Evolutionary conservation across 2,888 invertebrate genomes (phyloP).

Genomic region (Seira sanloemensis): DNA sequence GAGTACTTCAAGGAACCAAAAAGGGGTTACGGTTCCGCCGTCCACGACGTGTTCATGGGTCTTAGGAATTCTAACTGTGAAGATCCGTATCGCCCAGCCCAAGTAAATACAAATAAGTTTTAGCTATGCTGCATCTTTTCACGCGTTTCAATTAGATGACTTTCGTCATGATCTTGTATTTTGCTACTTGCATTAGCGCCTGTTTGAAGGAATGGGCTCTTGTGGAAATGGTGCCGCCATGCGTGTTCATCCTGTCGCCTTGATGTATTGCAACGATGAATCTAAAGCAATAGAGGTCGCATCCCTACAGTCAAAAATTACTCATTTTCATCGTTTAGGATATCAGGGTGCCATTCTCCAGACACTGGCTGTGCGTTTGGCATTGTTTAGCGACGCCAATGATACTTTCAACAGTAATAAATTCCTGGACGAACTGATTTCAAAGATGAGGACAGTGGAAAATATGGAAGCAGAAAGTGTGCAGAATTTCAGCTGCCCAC

Average conservation of each 20-base stretch:
- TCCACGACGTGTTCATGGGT: slow-evolving; percentile 79
- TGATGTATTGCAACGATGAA: slow-evolving; percentile 78
- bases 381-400: slow-evolving; percentile 68
- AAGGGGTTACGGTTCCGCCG: slow-evolving; percentile 82
- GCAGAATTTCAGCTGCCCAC: slow-evolving; percentile 76
- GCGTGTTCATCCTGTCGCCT: slow-evolving; percentile 82
- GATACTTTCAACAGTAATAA: slow-evolving; percentile 75
- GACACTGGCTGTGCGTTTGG: slow-evolving; percentile 75
- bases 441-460: slow-evolving; percentile 77
- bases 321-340: slow-evolving; percentile 79
- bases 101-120: slow-evolving; percentile 46
- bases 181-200: slow-evolving; percentile 75
- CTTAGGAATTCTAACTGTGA: slow-evolving; percentile 78
- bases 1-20: slow-evolving; percentile 81
- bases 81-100: slow-evolving; percentile 81
- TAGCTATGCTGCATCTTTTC: too few relatives aligned
- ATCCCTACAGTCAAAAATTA: slow-evolving; percentile 79
- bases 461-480: slow-evolving; percentile 61
- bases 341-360: slow-evolving; percentile 74
- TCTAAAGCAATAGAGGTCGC: slow-evolving; percentile 78
- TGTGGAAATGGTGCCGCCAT: slow-evolving; percentile 88
- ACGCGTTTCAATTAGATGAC: not conserved
- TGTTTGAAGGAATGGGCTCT: slow-evolving; percentile 83
- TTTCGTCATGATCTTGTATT: too few relatives aligned
- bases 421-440: slow-evolving; percentile 78